Evolutionary conservation across 2,797 vertebrate genomes (phyloP), one percentile per base, ranked within the genome.

Genomic region (Carapus acus): DNA sequence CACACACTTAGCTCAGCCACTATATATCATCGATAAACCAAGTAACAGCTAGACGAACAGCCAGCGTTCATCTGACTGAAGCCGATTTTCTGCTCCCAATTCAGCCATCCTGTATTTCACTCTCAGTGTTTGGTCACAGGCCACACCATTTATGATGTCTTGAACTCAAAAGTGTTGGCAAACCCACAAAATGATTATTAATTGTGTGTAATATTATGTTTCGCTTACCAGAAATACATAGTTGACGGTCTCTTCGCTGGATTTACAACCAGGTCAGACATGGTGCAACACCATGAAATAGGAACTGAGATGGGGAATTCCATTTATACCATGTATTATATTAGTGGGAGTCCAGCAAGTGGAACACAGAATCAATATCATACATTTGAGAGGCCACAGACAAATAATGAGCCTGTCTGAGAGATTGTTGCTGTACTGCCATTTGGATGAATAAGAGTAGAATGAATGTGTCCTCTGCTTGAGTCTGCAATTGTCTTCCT

Each of bases 21-120:
- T 31, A 36, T 49, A 42, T 34, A 51, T 59, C 22, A 6, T 41
- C 37, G 54, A n/a, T n/a, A n/a, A n/a, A n/a, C n/a, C n/a, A n/a
- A n/a, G n/a, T 57, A 69, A 50, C 46, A 56, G 37, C 54, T 57
- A 52, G 39, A 65, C 41, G 18, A 19, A 31, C 27, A 67, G 49
- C 31, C 33, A n/a, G 31, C 20, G 43, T 63, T 49, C 45, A 57
- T 54, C 21, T 19, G 13, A 43, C 7, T 18, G 23, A 48, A 51
- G 44, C 12, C 48, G 36, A 48, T 18, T 20, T 17, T 52, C 21
- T 57, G 31, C 47, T 27, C 41, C 38, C 65, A 15, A 43, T 41
- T 33, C 43, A 49, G 8, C 36, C 15, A 3, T 11, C 53, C 7
- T 7, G 5, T 4, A 42, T 41, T 50, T 49, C 16, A 16, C 18